A percentile compares a stretch with the other conserved stretches of the same genome.
Conservation (phyloP, 2,113 vertebrate species). For the Genyomyrus donnyi region DNA sequence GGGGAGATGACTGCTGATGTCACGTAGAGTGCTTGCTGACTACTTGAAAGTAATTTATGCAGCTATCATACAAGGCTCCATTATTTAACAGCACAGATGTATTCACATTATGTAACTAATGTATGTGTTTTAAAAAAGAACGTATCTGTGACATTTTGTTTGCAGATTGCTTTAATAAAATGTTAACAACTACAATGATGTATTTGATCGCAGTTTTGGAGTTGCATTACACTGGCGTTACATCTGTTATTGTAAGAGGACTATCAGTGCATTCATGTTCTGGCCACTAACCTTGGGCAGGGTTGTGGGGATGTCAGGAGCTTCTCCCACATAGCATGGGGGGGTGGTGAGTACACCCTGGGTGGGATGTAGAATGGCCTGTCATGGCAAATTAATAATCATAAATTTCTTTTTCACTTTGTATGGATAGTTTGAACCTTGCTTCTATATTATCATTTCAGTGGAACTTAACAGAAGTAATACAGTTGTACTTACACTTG, state of each 20-base stretch:
- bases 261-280: background rate
- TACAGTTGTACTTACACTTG: background rate
- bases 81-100: conserved; percentile 26
- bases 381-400: background rate
- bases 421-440: background rate
- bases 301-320: background rate
- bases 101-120: conserved; percentile 27
- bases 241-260: background rate
- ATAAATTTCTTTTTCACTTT: background rate
- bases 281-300: background rate
- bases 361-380: background rate
- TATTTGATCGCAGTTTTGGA: background rate
- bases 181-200: conserved; percentile 10
- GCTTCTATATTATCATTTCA: background rate
- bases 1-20: background rate
- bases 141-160: conserved; percentile 42
- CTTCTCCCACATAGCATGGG: too few species aligned
- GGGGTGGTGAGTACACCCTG: background rate
- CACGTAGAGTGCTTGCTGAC: conserved; percentile 27
- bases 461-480: background rate
- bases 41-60: conserved; percentile 45
- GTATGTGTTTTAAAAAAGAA: conserved; percentile 32
- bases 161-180: conserved; percentile 55
- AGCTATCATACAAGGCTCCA: conserved; percentile 38
- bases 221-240: background rate